Base-by-base conservation (phyloP, 2,113 vertebrate species). In the Hydrochoerus hydrochaeris region DNA sequence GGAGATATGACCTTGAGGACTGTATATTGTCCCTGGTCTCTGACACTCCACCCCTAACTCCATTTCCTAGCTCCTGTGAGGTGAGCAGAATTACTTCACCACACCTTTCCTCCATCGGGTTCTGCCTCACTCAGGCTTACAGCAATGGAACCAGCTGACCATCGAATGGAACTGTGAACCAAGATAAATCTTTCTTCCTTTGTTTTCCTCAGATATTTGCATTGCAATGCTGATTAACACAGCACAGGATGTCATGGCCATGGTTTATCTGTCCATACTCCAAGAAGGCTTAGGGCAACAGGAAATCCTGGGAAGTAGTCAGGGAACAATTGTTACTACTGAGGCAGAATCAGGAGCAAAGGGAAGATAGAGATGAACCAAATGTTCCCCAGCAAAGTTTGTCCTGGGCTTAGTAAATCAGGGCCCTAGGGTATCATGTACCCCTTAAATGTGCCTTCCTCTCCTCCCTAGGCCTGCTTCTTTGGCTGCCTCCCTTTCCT, bases 161-260 rank as follows among this genome's bases (percentile, higher is more conserved):
- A 77, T 14, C 6, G 24, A 77, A 77, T 14, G 73, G 26, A 44
- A 28, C 73, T 24, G 2, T 44, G 41, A 44, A 46, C 41, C 73
- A 14, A 46, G 26, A 46, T 77, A 77, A 77, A 77, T 46, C 73
- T 44, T 44, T 77, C 73, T 77, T 77, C 41, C 41, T 77, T 46
- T 44, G 41, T 46, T 77, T 14, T 46, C 41, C 73, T 77, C 24
- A 77, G 41, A 28, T 75, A 28, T 44, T 75, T 24, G 41, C 22
- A 28, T 14, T 14, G 32, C n/a, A n/a, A 54, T 58, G 19, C 28
- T 44, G 32, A 19, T 24, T 54, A 24, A 87, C 10, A 16, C 17
- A 8, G 10, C 10, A 16, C 17, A 8, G 10, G 2, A n/a, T 19
- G 0, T 57, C 49, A 3, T 0, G 32, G 32, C 82, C 63, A 26